Evolutionary conservation across 1,140 invertebrate genomes (phyloP).

Genomic region (Gonatopus flavifemur): DNA sequence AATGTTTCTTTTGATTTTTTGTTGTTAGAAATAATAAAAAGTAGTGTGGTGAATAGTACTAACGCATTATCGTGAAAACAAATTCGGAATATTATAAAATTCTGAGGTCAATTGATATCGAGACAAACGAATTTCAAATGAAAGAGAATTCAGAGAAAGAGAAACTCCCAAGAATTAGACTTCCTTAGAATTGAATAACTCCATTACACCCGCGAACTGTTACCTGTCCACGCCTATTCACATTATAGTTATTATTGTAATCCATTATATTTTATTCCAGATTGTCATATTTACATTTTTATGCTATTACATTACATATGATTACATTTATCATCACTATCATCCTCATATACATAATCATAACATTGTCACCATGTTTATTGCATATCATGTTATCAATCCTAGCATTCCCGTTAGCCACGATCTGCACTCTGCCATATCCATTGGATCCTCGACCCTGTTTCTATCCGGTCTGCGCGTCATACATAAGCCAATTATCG

Average conservation of each 20-base stretch:
- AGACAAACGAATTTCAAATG: too few species aligned
- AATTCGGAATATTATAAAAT: too few species aligned
- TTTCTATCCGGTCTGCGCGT: background rate
- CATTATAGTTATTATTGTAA: slow-evolving; percentile 54
- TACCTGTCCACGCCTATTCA: too few species aligned
- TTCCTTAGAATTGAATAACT: too few species aligned
- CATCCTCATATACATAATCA: slow-evolving; percentile 32
- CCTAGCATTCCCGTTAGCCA: slow-evolving; percentile 32
- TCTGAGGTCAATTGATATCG: too few species aligned
- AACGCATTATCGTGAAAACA: too few species aligned
- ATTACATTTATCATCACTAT: slow-evolving; percentile 32
- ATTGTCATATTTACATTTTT: slow-evolving; percentile 51
- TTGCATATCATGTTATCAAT: slow-evolving; percentile 25
- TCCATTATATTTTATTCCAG: slow-evolving; percentile 58
- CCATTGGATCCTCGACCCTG: slow-evolving; percentile 2
- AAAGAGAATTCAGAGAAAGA: too few species aligned
- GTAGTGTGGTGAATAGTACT: too few species aligned
- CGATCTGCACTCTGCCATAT: slow-evolving; percentile 39
- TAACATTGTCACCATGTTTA: slow-evolving; percentile 37
- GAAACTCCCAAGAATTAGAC: too few species aligned
- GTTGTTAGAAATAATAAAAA: too few species aligned
- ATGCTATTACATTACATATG: slow-evolving; percentile 39
- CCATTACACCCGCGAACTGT: too few species aligned
- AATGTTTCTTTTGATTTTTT: too few species aligned
- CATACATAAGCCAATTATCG: slow-evolving; percentile 16